Base-by-base conservation (phyloP, 1,140 invertebrate genomes). In the Brachionus calyciflorus region DNA sequence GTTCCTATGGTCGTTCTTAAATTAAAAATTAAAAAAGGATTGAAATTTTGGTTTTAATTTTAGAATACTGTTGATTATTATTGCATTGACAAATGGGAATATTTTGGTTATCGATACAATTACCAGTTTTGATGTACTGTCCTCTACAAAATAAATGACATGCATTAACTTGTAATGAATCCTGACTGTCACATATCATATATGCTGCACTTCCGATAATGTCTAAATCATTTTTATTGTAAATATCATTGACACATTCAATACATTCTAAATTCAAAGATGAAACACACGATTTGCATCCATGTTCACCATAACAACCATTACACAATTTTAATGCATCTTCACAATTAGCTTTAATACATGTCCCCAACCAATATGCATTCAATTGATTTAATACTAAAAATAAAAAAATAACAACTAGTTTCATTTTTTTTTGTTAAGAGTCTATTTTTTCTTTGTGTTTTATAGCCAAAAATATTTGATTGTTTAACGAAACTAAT, bases 151-250 rank as follows among this genome's bases (percentile, higher is more conserved):
- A 53, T 24, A 53, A 17, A 53, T 53, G 49, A 53, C 49, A 53
- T 21, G 24, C 49, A 21, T 21, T 24, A 21, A 24, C 17, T 24
- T 53, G 49, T 21, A 53, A 21, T 53, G 49, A 19, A 53, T 53
- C 49, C 9, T 37, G 33, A 37, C 33, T 37, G 33, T 37, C 33
- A 37, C 33, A 37, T 17, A 53, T 53, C 17, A 53, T 21, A 24
- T 53, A 53, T 53, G 9, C 24, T 9, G 17, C 7, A 19, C 24
- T 19, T 17, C 19, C 49, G 9, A 53, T 53, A 21, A 24, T 21
- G 6, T 53, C 49, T 19, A 53, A 53, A 53, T 53, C 49, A 53
- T 53, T 24, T 53, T 53, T 53, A 53, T 53, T 53, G 49, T 53
- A 53, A 53, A 53, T 53, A 24, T 53, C 49, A 21, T 17, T 24